Evolutionary conservation across 1,140 invertebrate genomes (phyloP).

Genomic region (Drosophila willistoni): DNA sequence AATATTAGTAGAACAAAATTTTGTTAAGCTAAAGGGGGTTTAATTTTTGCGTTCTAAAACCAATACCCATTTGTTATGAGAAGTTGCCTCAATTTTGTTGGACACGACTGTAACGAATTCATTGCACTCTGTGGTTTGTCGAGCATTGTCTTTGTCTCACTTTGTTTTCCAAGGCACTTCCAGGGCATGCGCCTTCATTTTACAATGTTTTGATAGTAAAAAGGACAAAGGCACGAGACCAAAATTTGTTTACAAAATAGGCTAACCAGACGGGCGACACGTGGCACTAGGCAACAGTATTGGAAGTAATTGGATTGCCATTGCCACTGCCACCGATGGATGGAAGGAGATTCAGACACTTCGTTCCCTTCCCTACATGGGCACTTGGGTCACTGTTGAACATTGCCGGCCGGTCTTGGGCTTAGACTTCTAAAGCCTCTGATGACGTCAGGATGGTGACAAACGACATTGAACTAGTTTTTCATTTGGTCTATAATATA

Average conservation of each 20-base stretch:
- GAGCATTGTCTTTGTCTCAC: constrained; percentile 39
- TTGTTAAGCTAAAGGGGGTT: no score
- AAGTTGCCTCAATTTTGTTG: not conserved
- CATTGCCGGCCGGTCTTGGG: constrained; percentile 57
- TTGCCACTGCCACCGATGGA: not conserved
- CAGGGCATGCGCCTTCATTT: constrained; percentile 48
- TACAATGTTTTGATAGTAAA: constrained; percentile 72
- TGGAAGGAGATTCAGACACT: not conserved
- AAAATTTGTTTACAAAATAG: constrained; percentile 68
- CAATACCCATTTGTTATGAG: no score
- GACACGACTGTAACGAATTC: constrained; percentile 21
- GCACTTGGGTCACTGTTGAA: not conserved
- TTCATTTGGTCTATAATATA: constrained; percentile 24
- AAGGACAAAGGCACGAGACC: constrained; percentile 39
- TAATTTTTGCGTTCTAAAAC: no score
- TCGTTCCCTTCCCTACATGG: not conserved
- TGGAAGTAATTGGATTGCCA: constrained; percentile 33
- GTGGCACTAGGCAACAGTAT: constrained; percentile 41
- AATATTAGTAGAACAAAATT: no score
- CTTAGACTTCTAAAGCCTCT: constrained; percentile 14
- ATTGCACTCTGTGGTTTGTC: constrained; percentile 35
- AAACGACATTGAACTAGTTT: constrained; percentile 70
- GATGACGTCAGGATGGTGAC: constrained; percentile 58
- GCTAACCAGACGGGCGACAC: constrained; percentile 43
- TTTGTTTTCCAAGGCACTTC: constrained; percentile 46